phyloP scores from a whole-genome alignment of 1,140 invertebrate species.

The Pantala flavescens region DNA sequence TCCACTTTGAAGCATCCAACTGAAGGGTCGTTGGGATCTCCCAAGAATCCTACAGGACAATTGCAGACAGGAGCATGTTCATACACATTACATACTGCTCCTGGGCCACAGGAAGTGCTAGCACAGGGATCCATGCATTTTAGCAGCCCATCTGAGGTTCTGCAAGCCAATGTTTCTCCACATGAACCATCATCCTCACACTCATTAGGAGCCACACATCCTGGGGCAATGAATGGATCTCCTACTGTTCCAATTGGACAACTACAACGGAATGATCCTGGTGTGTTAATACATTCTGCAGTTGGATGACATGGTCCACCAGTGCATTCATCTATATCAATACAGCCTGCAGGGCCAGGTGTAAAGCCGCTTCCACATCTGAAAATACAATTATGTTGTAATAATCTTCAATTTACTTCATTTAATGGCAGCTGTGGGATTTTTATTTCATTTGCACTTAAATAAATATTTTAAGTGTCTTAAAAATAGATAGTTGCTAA shows the following conservation, averaged over 20 bases:
- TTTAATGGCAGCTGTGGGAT: neutral
- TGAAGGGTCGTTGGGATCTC: conserved; percentile 59
- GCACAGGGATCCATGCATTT: conserved; percentile 64
- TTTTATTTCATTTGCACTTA: neutral
- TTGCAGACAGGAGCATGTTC: conserved; percentile 57
- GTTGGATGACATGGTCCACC: conserved; percentile 66
- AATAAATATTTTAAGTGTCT: neutral
- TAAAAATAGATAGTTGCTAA: too few relatives aligned
- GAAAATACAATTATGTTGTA: conserved; percentile 3
- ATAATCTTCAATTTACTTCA: neutral
- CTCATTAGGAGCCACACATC: conserved; percentile 60
- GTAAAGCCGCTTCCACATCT: conserved; percentile 61
- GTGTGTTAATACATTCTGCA: conserved; percentile 65
- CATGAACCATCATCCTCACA: conserved; percentile 59
- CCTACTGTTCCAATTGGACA: conserved; percentile 68
- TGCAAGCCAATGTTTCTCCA: conserved; percentile 56
- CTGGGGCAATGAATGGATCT: conserved; percentile 56
- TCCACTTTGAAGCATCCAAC: conserved; percentile 75
- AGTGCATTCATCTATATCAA: conserved; percentile 68
- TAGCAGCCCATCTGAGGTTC: conserved; percentile 40
- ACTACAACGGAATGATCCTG: conserved; percentile 66
- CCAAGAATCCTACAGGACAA: conserved; percentile 67
- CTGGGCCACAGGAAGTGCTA: conserved; percentile 47
- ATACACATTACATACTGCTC: conserved; percentile 58
- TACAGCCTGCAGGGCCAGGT: conserved; percentile 53